Evolutionary conservation across 2,888 invertebrate genomes (phyloP), one percentile per base, ranked within the genome.

Genomic region (Acronicta psi): DNA sequence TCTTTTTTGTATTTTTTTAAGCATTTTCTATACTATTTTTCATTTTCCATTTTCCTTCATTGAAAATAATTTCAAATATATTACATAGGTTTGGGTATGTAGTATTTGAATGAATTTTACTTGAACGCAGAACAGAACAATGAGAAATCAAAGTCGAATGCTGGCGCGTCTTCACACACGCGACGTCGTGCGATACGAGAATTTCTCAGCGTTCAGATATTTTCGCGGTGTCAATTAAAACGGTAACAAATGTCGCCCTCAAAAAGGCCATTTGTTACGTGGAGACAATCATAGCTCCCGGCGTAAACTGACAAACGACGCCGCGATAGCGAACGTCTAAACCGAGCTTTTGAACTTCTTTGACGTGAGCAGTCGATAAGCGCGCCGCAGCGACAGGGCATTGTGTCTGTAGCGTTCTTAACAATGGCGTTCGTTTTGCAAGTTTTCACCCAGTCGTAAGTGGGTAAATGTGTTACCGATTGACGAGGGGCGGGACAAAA

Each of bases 391-490:
- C 81, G 77, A 81, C 83, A 81, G 60, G 55, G 74, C 72, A 84
- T 85, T 87, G 87, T 89, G 81, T 79, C 72, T 69, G 71, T 70
- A 69, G 80, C 79, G 81, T 77, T 79, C 80, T 79, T 78, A 54
- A 92, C 92, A 93, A 92, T 88, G 81, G 79, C 45, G 84, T 89
- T 86, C 90, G 87, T 92, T 92, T 92, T 88, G 89, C 90, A 92
- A 93, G 92, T 94, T 93, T 93, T 92, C 93, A 92, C 87, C 85
- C 84, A 86, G 80, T 83, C 79, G 69, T 88, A 93, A 93, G 91
- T 93, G 84, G 92, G 93, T 93, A 90, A 93, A 93, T 93, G 92
- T 93, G 93, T 89, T 93, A 91, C 81, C 91, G 88, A 93, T 92
- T 86, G 91, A 89, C 85, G 80, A 82, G 86, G 85, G 86, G 75